Percentiles rank a stretch among this genome's conserved stretches.
Evolutionary conservation across 2,797 vertebrate species (phyloP).

Genomic region (Enteromius viviparus): DNA sequence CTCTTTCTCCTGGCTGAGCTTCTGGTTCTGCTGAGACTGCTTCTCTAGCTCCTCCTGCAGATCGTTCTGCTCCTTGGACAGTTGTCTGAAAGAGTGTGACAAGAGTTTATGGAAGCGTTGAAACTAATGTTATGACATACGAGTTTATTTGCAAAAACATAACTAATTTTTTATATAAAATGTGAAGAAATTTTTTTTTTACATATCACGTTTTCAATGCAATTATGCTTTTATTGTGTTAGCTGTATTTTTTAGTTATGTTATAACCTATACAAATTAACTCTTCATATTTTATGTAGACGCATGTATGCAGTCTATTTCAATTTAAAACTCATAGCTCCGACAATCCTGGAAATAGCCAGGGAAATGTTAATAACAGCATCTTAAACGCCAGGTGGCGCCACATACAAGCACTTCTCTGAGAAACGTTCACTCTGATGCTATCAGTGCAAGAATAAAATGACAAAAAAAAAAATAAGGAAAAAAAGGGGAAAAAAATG

Average conservation of each 20-base stretch:
- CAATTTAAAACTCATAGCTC: background rate
- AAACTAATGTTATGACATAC: background rate
- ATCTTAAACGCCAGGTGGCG: conserved; percentile 12
- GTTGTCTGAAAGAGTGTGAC: conserved; percentile 74
- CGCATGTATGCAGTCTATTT: background rate
- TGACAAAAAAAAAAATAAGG: background rate
- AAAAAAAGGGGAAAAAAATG: no score
- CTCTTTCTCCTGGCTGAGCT: conserved; percentile 86
- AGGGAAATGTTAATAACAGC: background rate
- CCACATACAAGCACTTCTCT: background rate
- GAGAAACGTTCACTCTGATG: background rate
- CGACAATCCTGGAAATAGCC: background rate
- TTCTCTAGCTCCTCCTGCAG: conserved; percentile 83
- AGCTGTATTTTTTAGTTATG: no score
- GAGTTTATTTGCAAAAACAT: no score
- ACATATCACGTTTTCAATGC: no score
- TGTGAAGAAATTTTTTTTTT: no score
- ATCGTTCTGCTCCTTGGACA: conserved; percentile 84
- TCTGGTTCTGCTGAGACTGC: conserved; percentile 75
- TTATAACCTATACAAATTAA: no score
- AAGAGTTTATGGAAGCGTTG: background rate
- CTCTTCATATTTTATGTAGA: background rate
- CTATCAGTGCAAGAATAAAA: background rate
- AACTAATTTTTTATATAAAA: no score
- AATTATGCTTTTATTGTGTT: no score